phyloP scores from a whole-genome alignment of 37 sponge, comb jelly and placozoan species.

The Petrosia ficiformis region DNA sequence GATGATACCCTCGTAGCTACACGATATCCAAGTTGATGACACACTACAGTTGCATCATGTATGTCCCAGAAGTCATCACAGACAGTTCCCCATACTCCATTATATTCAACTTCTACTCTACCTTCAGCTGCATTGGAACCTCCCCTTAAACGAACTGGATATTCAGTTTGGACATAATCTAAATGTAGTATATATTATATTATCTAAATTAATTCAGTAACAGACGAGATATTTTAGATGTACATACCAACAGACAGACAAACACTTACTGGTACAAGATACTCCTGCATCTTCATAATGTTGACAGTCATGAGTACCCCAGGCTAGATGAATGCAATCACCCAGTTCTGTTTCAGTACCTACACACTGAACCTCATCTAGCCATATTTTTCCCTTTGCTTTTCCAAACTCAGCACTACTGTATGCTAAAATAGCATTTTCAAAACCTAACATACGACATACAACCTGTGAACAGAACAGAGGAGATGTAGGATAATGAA shows the following conservation, averaged over 20 bases:
- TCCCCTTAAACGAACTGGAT: conserved; percentile 21
- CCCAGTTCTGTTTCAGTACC: conserved; percentile 38
- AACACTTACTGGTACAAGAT: conserved; percentile 54
- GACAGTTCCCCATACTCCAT: conserved; percentile 71
- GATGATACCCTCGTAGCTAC: conserved; percentile 2
- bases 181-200: too few relatives aligned
- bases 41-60: conserved; percentile 52
- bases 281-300: too few relatives aligned
- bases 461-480: conserved; percentile 16
- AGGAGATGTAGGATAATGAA: background rate
- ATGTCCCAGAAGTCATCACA: conserved; percentile 62
- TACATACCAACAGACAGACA: background rate
- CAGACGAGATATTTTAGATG: background rate
- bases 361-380: conserved; percentile 43
- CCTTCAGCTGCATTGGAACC: conserved; percentile 17
- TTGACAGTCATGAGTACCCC: conserved; percentile 15
- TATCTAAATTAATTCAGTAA: background rate
- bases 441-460: conserved; percentile 57
- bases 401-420: conserved; percentile 42
- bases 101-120: conserved; percentile 44
- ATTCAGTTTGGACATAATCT: too few relatives aligned
- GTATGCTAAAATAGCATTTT: conserved; percentile 29
- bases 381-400: background rate
- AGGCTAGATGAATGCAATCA: conserved; percentile 20
- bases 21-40: conserved; percentile 55